phyloP scores from a whole-genome alignment of 2,888 invertebrate species.

The Eilema depressum region DNA sequence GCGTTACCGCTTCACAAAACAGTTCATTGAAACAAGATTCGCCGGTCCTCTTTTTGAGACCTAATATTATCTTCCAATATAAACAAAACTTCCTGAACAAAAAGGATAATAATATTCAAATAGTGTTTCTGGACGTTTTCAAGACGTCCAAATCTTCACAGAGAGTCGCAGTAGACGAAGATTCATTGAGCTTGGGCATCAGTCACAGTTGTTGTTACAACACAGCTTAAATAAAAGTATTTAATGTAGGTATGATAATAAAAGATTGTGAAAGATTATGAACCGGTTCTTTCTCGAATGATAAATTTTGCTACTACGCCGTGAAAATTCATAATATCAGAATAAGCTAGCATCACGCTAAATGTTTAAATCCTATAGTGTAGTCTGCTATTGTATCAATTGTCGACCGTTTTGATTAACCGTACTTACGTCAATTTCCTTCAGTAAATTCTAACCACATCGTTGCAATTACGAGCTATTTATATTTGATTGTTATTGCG shows the following conservation, averaged over 20 bases:
- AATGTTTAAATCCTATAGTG: constrained; percentile 4
- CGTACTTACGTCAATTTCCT: background rate
- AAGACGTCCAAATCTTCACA: background rate
- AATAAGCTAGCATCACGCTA: background rate
- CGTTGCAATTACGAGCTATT: constrained; percentile 14
- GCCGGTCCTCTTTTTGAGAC: background rate
- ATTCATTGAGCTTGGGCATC: background rate
- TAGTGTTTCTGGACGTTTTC: background rate
- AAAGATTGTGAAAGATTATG: constrained; percentile 1
- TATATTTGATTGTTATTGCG: constrained; percentile 14
- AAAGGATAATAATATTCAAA: background rate
- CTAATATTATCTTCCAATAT: background rate
- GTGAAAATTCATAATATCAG: background rate
- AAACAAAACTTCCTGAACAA: background rate
- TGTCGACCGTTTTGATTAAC: constrained; percentile 1
- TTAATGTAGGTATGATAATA: background rate
- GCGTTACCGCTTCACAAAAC: background rate
- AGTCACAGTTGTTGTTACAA: background rate
- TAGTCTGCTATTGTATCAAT: background rate
- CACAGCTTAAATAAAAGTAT: background rate
- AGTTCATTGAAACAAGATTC: background rate
- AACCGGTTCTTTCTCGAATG: constrained; percentile 1
- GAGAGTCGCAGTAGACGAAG: background rate
- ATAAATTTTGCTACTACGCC: constrained; percentile 1
- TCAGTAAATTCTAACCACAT: background rate